Conservation (phyloP, 2,797 vertebrate genomes). For the Channa striata region DNA sequence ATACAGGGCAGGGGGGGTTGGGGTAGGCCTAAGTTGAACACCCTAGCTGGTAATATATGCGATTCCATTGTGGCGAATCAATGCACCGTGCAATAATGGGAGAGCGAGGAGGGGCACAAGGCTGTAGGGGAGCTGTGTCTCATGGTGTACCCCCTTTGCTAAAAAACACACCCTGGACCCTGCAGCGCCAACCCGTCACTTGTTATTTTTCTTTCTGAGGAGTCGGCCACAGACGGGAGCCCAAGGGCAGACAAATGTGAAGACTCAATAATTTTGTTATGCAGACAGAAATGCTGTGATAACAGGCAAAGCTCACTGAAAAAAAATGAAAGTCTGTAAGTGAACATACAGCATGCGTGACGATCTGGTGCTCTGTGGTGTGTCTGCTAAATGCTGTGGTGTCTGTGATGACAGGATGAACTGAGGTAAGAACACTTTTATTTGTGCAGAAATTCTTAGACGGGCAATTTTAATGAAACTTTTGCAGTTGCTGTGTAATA, state of each 20-base stretch:
- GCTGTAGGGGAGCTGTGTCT: conserved; percentile 51
- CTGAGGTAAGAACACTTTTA: conserved; percentile 65
- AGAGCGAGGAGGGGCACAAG: conserved; percentile 50
- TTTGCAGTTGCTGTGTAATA: background rate
- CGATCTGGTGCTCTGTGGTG: background rate
- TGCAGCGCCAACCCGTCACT: conserved; percentile 24
- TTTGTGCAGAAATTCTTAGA: background rate
- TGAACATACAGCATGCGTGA: background rate
- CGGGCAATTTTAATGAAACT: background rate
- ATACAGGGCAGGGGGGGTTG: conserved; percentile 54
- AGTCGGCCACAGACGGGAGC: conserved; percentile 22
- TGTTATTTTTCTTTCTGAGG: conserved; percentile 21
- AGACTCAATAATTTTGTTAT: conserved; percentile 29
- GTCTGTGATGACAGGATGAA: conserved; percentile 23
- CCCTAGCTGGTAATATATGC: conserved; percentile 82
- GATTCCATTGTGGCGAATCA: conserved; percentile 82
- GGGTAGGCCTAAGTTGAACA: conserved; percentile 58
- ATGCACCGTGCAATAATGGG: conserved; percentile 83
- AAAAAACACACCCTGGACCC: conserved; percentile 39
- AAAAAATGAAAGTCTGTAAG: conserved; percentile 3
- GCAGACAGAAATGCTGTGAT: conserved; percentile 19
- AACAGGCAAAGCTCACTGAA: conserved; percentile 7
- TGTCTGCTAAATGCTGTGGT: background rate
- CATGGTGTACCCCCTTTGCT: conserved; percentile 32
- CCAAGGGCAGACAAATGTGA: conserved; percentile 44